Evolutionary conservation across 2,113 vertebrate genomes (phyloP).

Genomic region (rat (Rattus norvegicus)): GRCr8 NC_086020.1:36855501-36856000

Average conservation of each 20-base stretch:
- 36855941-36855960: not conserved
- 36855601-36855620: not conserved
- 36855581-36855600: not conserved
- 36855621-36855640: not conserved
- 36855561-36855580: not conserved
- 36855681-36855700: not conserved
- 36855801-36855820: not conserved
- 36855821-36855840: not conserved
- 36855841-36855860: not conserved
- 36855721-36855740: conserved; percentile 20
- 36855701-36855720: not conserved
- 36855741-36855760: not conserved
- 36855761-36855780: not conserved
- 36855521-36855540: not conserved
- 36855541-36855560: not conserved
- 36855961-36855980: not conserved
- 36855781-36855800: fast-evolving
- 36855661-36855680: conserved; percentile 8
- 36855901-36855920: not conserved
- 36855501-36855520: not conserved
- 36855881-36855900: not conserved
- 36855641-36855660: conserved; percentile 14
- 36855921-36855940: not conserved
- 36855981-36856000: not conserved
- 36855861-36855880: not conserved